Evolutionary conservation across 2,797 vertebrate genomes (phyloP).

Genomic region (Gymnothorax reevesii): DNA sequence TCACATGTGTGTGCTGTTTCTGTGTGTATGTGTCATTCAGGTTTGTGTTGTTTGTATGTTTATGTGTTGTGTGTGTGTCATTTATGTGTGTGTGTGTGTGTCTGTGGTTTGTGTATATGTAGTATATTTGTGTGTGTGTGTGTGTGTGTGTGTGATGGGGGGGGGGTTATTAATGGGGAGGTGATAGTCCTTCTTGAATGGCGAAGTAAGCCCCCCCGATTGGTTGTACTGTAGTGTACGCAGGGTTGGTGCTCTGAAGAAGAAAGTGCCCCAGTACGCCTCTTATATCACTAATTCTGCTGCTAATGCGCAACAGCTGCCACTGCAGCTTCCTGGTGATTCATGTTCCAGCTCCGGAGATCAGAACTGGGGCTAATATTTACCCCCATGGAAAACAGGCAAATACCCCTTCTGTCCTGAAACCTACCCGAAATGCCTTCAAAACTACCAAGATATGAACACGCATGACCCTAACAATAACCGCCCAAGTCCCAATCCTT

Average conservation of each 20-base stretch:
- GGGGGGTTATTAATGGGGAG: conserved; percentile 32
- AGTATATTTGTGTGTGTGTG: too few species aligned
- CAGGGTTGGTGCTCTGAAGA: conserved; percentile 74
- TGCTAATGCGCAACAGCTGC: conserved; percentile 95
- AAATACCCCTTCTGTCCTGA: conserved; percentile 49
- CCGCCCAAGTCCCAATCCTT: too few species aligned
- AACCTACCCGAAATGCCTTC: conserved; percentile 31
- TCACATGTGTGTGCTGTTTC: too few species aligned
- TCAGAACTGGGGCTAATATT: conserved; percentile 86
- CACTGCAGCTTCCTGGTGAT: conserved; percentile 81
- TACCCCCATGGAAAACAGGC: conserved; percentile 79
- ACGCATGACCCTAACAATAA: neutral
- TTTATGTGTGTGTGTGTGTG: too few species aligned
- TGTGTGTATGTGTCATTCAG: too few species aligned
- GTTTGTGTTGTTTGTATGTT: too few species aligned
- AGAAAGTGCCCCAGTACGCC: conserved; percentile 81
- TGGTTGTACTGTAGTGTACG: conserved; percentile 64
- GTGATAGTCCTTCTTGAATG: conserved; percentile 46
- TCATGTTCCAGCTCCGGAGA: conserved; percentile 82
- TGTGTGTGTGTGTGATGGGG: conserved; percentile 21
- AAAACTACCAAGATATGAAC: conserved; percentile 24
- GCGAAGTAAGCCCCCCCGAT: conserved; percentile 40
- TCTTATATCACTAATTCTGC: conserved; percentile 83
- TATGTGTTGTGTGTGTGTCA: too few species aligned
- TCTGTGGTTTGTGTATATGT: too few species aligned